These are phyloP conservation scores for Hybos culiciformis DNA, from an alignment of 2,888 invertebrate species.

Conservation along the genomic window DNA sequence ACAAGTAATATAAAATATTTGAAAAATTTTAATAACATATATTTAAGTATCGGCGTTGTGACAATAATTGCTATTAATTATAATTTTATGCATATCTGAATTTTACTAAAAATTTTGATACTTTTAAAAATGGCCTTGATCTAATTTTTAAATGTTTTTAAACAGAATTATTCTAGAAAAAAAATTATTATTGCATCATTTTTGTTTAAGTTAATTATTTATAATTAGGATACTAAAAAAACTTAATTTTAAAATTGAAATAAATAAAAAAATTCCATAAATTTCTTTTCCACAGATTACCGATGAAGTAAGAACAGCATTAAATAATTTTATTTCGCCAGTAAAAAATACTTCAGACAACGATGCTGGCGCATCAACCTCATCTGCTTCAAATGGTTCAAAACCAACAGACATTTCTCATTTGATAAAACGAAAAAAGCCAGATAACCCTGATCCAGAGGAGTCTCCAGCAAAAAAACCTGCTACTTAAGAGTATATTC, in stretches of 20 bases:
- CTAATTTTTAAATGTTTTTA: too few relatives aligned
- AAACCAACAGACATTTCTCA: slow-evolving; percentile 68
- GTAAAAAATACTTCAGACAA: slow-evolving; percentile 7
- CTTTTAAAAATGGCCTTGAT: too few relatives aligned
- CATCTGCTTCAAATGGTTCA: slow-evolving; percentile 11
- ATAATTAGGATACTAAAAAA: too few relatives aligned
- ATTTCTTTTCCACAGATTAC: slow-evolving; percentile 24
- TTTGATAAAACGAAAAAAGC: slow-evolving; percentile 64
- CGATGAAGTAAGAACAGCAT: slow-evolving; percentile 30
- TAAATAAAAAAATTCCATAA: too few relatives aligned
- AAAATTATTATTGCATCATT: too few relatives aligned
- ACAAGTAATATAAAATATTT: slow-evolving; percentile 41
- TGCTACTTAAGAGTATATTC: slow-evolving; percentile 31
- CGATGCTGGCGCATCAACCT: slow-evolving; percentile 16
- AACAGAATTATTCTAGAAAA: too few relatives aligned
- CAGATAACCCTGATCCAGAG: slow-evolving; percentile 35
- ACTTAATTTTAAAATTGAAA: too few relatives aligned
- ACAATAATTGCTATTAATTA: not conserved
- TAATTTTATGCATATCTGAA: not conserved
- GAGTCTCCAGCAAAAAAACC: slow-evolving; percentile 46
- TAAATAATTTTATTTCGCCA: slow-evolving; percentile 27
- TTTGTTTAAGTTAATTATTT: too few relatives aligned
- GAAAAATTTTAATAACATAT: not conserved
- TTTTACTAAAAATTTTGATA: too few relatives aligned
- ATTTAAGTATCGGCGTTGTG: not conserved